Evolutionary conservation across 2,797 vertebrate species (phyloP).

Genomic region (Vultur gryphus): DNA sequence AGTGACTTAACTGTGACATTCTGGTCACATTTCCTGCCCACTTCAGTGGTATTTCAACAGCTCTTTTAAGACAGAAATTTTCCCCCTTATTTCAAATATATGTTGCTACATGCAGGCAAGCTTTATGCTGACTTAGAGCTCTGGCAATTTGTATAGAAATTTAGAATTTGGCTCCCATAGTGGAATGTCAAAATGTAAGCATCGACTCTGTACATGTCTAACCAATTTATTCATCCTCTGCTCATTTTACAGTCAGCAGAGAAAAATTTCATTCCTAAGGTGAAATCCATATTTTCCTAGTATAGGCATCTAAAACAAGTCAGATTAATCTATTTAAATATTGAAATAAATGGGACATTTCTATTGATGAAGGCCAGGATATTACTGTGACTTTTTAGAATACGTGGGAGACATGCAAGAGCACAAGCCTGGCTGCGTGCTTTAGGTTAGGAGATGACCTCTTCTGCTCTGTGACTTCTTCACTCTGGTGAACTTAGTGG

Average conservation of each 20-base stretch:
- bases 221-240: background rate
- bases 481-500: background rate
- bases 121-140: background rate
- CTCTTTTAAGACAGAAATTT: background rate
- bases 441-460: background rate
- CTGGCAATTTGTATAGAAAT: background rate
- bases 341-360: background rate
- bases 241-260: background rate
- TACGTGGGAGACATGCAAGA: background rate
- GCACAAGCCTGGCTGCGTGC: background rate
- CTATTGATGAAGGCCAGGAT: background rate
- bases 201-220: rapidly evolving
- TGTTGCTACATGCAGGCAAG: background rate
- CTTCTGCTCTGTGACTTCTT: background rate
- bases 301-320: background rate
- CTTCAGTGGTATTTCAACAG: background rate
- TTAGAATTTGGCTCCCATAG: background rate
- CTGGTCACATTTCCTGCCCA: background rate
- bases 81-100: background rate
- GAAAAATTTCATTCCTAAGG: background rate
- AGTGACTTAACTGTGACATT: background rate
- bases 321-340: background rate
- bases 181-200: background rate
- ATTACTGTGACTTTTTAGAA: background rate
- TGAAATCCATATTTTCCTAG: background rate